Base-by-base conservation (phyloP, 2,797 vertebrate species). In the Lophotriccus pileatus region DNA sequence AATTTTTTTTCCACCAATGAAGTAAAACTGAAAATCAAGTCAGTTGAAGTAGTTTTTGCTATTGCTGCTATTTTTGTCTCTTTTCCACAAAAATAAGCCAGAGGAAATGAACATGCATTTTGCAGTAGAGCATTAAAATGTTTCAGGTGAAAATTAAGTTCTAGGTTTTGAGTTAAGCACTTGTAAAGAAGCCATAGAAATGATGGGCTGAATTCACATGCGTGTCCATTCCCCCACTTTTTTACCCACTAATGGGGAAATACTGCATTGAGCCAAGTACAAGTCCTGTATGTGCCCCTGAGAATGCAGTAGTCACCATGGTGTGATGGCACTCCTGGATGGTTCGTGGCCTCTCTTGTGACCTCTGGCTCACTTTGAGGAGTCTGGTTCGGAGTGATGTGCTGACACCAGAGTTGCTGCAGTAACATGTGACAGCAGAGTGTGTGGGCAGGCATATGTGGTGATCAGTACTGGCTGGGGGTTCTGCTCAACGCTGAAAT, bases 351-450 rank as follows among this genome's bases (percentile, higher is more conserved):
- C 85, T 81, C 46, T 55, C 22, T 2, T 20, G 56, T 53, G 32
- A 50, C 37, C 43, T 70, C 36, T 44, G 66, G 55, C 5, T 77
- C 32, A 19, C 21, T 39, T 17, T 30, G 39, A 59, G 66, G 32
- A 44, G 39, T 37, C 15, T 59, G 3, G 8, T 58, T 82, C 0
- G 1, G 36, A 49, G 50, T 4, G 2, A 0, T 7, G 5, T 55
- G 53, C 32, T 52, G 49, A 25, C 30, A 28, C 4, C 62, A 47
- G 52, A 49, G 43, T 41, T 49, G 27, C n/a, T 59, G 50, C 25
- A 44, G 14, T 36, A 28, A 37, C 17, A 10, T 0, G 0, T 37
- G 23, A 9, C 13, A 44, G 32, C 24, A 46, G 46, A 69, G 25
- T 3, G 14, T 14, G 6, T 12, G 30, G 49, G 12, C 28, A 69